phyloP scores from a whole-genome alignment of 2,113 vertebrate species.

The Megaptera novaeangliae region DNA sequence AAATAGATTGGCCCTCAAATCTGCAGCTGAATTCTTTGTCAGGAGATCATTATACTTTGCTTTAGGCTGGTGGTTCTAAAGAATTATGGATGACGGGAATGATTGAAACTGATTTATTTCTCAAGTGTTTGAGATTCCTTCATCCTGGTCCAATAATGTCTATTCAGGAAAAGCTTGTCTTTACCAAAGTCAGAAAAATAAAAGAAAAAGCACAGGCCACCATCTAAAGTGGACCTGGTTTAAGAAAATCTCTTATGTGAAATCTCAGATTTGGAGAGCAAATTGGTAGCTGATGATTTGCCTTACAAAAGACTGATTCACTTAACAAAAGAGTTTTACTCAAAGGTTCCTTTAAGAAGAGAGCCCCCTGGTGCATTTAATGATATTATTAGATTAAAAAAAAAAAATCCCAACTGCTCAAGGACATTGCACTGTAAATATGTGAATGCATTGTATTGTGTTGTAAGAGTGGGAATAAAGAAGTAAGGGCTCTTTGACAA shows the following conservation, averaged over 20 bases:
- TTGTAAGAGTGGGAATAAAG: slow-evolving; percentile 17
- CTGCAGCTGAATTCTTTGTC: slow-evolving; percentile 8
- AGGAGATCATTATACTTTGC: slow-evolving; percentile 13
- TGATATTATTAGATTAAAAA: slow-evolving; percentile 71
- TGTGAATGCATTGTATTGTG: slow-evolving; percentile 42
- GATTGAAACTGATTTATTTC: slow-evolving; percentile 34
- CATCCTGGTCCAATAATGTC: background rate
- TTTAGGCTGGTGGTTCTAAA: slow-evolving; percentile 9
- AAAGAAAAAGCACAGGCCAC: background rate
- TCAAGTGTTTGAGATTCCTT: slow-evolving; percentile 18
- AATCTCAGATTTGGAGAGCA: slow-evolving; percentile 55
- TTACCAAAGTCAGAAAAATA: slow-evolving; percentile 7
- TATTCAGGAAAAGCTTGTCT: background rate
- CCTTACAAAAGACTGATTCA: slow-evolving; percentile 43
- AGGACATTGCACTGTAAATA: slow-evolving; percentile 45
- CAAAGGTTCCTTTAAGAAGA: slow-evolving; percentile 50
- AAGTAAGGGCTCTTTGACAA: slow-evolving; percentile 41
- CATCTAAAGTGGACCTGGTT: background rate
- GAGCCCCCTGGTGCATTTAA: slow-evolving; percentile 63
- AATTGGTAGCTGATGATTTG: slow-evolving; percentile 31
- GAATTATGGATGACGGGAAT: slow-evolving; percentile 21
- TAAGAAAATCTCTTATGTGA: background rate
- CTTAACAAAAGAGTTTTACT: slow-evolving; percentile 58
- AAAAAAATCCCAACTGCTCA: slow-evolving; percentile 22
- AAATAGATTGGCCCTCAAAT: slow-evolving; percentile 3